Evolutionary conservation across 2,113 vertebrate species (phyloP).

Genomic region (Osmerus eperlanus): DNA sequence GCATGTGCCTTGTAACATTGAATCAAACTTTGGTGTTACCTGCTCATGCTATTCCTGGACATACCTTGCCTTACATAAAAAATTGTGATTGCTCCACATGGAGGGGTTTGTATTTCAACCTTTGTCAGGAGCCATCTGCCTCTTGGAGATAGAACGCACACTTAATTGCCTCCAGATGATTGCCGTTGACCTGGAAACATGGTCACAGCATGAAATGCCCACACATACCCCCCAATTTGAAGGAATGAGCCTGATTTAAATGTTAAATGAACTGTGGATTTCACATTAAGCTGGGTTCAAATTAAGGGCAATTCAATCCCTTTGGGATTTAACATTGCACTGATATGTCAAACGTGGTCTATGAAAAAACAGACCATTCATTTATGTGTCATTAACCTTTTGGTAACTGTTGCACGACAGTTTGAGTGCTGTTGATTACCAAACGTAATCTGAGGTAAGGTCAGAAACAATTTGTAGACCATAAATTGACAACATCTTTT

Average conservation of each 20-base stretch:
- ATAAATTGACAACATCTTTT: too few relatives aligned
- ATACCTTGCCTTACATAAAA: too few relatives aligned
- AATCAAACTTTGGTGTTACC: too few relatives aligned
- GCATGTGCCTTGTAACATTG: too few relatives aligned
- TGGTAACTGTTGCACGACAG: conserved; percentile 2
- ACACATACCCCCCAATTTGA: not conserved
- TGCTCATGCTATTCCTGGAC: too few relatives aligned
- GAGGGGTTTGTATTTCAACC: not conserved
- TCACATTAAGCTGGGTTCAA: conserved; percentile 13
- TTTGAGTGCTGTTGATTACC: not conserved
- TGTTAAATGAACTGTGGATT: conserved; percentile 32
- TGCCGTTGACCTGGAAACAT: conserved; percentile 19
- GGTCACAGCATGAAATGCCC: not conserved
- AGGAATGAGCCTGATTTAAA: conserved; percentile 11
- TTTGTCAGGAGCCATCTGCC: conserved; percentile 5
- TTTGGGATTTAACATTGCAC: conserved; percentile 5
- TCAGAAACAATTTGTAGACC: not conserved
- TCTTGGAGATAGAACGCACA: not conserved
- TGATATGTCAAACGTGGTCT: conserved; percentile 12
- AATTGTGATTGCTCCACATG: not conserved
- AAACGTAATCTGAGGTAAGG: not conserved
- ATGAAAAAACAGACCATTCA: conserved; percentile 5
- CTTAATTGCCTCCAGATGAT: conserved; percentile 13
- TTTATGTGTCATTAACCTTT: conserved; percentile 7
- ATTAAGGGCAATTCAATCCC: conserved; percentile 11